A percentile compares a stretch with the other conserved stretches of the same genome.
Evolutionary conservation across 2,797 vertebrate species (phyloP).

Genomic region (Rhinoraja longicauda): DNA sequence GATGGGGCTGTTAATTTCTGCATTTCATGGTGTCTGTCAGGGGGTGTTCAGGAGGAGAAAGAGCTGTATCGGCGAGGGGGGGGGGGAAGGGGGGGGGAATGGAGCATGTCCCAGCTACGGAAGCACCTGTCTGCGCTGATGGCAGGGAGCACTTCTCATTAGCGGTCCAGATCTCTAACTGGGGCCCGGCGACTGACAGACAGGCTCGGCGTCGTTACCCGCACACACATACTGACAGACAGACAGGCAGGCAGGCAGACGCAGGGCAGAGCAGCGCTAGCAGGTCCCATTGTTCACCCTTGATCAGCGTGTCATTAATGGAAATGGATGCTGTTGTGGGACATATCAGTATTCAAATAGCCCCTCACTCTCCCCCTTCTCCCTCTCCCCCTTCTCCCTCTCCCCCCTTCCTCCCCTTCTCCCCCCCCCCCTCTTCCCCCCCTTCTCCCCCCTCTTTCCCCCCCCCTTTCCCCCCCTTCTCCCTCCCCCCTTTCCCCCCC

Average conservation of each 20-base stretch:
- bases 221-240: conserved; percentile 78
- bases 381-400: too few species aligned
- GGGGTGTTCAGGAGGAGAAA: conserved; percentile 55
- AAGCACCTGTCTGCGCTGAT: conserved; percentile 82
- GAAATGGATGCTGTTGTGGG: conserved; percentile 78
- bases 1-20: conserved; percentile 83
- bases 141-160: conserved; percentile 83
- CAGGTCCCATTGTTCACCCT: conserved; percentile 77
- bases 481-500: too few species aligned
- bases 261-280: conserved; percentile 65
- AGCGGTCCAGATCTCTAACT: conserved; percentile 73
- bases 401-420: too few species aligned
- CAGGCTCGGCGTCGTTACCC: conserved; percentile 61
- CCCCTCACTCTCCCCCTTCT: conserved; percentile 58
- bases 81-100: conserved; percentile 71
- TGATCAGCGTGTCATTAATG: conserved; percentile 93
- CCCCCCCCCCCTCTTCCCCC: too few species aligned
- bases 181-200: conserved; percentile 72
- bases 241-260: too few species aligned
- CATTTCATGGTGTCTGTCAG: conserved; percentile 82
- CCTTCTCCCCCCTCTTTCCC: too few species aligned
- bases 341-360: conserved; percentile 92
- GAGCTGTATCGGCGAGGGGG: conserved; percentile 56
- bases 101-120: conserved; percentile 73
- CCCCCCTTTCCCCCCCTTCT: too few species aligned